Evolutionary conservation across 2,797 vertebrate genomes (phyloP).

Genomic region (Gymnodraco acuticeps): DNA sequence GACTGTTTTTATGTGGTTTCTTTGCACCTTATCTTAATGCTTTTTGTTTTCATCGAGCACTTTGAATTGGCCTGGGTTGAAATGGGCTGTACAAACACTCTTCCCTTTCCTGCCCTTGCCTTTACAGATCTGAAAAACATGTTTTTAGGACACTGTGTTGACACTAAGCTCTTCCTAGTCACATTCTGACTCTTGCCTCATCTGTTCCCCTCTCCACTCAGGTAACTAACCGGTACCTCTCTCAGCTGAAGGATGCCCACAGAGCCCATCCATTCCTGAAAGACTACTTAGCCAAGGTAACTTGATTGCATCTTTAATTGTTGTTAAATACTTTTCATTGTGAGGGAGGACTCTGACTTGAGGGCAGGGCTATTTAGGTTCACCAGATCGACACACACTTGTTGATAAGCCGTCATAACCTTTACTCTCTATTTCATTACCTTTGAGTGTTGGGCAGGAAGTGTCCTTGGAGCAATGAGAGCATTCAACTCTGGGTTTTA

Average conservation of each 20-base stretch:
- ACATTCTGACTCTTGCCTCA: not conserved
- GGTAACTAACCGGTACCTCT: conserved; percentile 97
- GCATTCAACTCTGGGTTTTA: conserved; percentile 45
- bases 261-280: conserved; percentile 93
- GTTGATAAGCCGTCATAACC: conserved; percentile 25
- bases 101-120: no score
- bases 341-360: not conserved
- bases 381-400: not conserved
- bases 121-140: no score
- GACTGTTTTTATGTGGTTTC: no score
- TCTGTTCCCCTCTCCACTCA: conserved; percentile 62
- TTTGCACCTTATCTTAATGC: no score
- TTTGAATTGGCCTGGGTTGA: no score
- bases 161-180: not conserved
- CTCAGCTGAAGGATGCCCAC: conserved; percentile 96
- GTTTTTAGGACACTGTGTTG: no score
- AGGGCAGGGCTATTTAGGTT: not conserved
- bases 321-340: not conserved
- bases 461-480: conserved; percentile 44
- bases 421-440: conserved; percentile 34
- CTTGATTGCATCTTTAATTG: not conserved
- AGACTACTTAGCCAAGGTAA: conserved; percentile 95
- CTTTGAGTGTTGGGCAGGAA: conserved; percentile 26
- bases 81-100: no score
- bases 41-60: no score